Evolutionary conservation across 2,888 invertebrate species (phyloP).

Genomic region (Matsumyia berberina): DNA sequence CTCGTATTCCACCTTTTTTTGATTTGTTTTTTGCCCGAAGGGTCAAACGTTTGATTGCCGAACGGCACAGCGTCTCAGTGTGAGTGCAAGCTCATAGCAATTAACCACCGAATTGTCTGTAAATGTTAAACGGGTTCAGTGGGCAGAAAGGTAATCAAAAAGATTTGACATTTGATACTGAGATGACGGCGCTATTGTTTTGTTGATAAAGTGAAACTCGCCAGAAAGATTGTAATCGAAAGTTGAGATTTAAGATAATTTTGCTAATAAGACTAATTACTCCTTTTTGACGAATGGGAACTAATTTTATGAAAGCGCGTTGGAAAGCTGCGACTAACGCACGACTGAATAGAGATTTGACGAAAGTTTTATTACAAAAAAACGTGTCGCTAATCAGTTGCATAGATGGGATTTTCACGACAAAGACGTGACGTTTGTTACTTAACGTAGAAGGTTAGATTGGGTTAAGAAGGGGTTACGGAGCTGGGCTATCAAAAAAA

Average conservation of each 20-base stretch:
- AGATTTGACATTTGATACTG: constrained; percentile 57
- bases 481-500: too few relatives aligned
- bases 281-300: neutral
- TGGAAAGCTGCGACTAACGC: neutral
- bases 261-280: constrained; percentile 13
- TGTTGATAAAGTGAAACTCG: neutral
- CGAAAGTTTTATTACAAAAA: neutral
- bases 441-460: too few relatives aligned
- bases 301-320: neutral
- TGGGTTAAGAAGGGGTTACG: too few relatives aligned
- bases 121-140: constrained; percentile 24
- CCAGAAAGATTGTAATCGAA: constrained; percentile 28
- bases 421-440: too few relatives aligned
- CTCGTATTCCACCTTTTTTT: neutral
- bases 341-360: too few relatives aligned
- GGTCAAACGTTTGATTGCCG: constrained; percentile 41
- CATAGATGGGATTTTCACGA: too few relatives aligned
- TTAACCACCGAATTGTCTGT: constrained; percentile 17
- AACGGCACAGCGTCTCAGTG: neutral
- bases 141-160: constrained; percentile 6
- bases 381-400: neutral
- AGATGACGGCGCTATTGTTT: constrained; percentile 5
- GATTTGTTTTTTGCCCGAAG: constrained; percentile 4
- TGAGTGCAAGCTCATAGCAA: constrained; percentile 24
- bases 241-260: constrained; percentile 15